phyloP scores from a whole-genome alignment of 64 coral and sea anemone species.

The Montipora cactus region DNA sequence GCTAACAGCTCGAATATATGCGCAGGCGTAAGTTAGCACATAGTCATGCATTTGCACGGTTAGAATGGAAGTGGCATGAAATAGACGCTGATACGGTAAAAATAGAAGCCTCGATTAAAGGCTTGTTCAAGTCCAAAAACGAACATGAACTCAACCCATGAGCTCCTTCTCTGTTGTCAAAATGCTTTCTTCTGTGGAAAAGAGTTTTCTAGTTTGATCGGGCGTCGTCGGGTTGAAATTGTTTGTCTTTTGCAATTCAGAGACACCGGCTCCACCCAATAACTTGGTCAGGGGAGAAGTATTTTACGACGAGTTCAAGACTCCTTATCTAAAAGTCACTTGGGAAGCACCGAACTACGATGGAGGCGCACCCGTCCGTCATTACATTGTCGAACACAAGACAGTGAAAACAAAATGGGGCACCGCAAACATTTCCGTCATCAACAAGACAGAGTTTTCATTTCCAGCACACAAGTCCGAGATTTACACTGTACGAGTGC shows the following conservation, averaged over 20 bases:
- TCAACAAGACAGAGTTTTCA: background rate
- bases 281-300: background rate
- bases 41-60: too few species aligned
- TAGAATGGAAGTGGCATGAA: too few species aligned
- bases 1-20: too few species aligned
- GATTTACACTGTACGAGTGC: conserved; percentile 12
- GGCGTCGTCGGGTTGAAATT: background rate
- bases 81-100: too few species aligned
- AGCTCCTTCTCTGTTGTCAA: too few species aligned
- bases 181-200: too few species aligned
- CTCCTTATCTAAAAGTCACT: background rate
- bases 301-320: background rate
- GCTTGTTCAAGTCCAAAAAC: too few species aligned
- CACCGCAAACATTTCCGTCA: background rate
- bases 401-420: conserved; percentile 44
- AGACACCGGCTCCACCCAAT: background rate
- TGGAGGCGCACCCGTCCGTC: background rate
- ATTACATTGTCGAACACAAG: conserved; percentile 32
- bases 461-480: background rate
- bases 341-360: conserved; percentile 8
- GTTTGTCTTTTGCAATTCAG: background rate
- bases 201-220: too few species aligned
- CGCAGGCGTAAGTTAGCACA: too few species aligned
- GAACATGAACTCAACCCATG: too few species aligned
- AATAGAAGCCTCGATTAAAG: too few species aligned